A percentile compares a stretch with the other conserved stretches of the same genome.
These are phyloP conservation scores for Heliconius sara DNA, from an alignment of 2,888 invertebrate genomes.

Conservation along the genomic window DNA sequence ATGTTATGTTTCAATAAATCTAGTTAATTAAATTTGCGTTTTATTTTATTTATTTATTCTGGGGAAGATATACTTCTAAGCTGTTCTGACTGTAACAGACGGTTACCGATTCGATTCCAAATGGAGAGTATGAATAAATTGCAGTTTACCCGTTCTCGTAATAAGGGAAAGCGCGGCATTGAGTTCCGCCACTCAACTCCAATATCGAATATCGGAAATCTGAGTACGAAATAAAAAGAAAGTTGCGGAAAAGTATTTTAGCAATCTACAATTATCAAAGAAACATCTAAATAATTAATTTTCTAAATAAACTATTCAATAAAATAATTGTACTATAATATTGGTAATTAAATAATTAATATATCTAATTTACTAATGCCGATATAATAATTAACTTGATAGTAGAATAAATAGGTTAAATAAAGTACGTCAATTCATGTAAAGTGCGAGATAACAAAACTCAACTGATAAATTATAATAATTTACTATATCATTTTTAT, in stretches of 20 bases:
- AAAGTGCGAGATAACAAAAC: background rate
- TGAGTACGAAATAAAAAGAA: background rate
- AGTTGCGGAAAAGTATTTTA: no score
- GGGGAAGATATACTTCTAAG: no score
- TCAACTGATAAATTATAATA: no score
- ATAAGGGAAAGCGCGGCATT: background rate
- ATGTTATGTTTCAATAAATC: conserved; percentile 65
- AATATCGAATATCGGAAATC: background rate
- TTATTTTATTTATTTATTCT: conserved; percentile 35
- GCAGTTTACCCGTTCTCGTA: background rate
- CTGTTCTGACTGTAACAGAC: no score
- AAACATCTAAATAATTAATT: no score
- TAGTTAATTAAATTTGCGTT: conserved; percentile 48
- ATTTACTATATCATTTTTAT: no score
- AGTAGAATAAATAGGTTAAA: background rate
- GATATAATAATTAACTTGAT: background rate
- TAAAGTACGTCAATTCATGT: background rate
- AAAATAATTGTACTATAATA: background rate
- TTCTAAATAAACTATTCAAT: no score
- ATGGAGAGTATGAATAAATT: background rate
- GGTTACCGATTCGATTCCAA: no score
- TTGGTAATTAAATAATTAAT: background rate
- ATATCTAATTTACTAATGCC: background rate
- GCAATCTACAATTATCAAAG: no score
- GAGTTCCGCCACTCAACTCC: background rate